Evolutionary conservation across 2,113 vertebrate genomes (phyloP), one percentile per base, ranked within the genome.

Genomic region (Heteronetta atricapilla): DNA sequence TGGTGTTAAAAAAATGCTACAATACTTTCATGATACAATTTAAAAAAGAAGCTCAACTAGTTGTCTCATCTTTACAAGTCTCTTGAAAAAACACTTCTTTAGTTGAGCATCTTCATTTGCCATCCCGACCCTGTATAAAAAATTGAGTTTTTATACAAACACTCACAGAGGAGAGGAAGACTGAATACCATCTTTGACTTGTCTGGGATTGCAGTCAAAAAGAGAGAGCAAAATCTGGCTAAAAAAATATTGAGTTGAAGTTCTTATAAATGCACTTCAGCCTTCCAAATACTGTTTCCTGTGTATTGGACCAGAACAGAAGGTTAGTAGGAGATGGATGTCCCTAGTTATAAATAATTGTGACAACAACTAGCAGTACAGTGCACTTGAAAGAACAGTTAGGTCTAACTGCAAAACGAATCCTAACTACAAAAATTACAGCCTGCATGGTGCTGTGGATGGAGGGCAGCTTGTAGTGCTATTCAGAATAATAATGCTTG

Each of bases 251-350:
- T 36, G 74, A 84, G 40, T 78, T 90, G 56, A 70, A 92, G 79
- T 84, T 76, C 44, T 93, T 80, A n/a, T 18, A 95, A 83, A 78
- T 83, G 42, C 67, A 58, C 25, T 86, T 90, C 48, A 73, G 7
- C 88, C 33, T 63, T 92, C 73, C 58, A 82, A 66, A 69, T 90
- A 40, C 93, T 76, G 59, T 89, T 95, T 90, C 92, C 88, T 95
- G 48, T 90, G 33, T 85, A 46, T 92, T 96, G 94, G 94, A 95
- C 94, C 90, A 93, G 88, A 97, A 96, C 96, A 97, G 94, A 97
- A 97, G 93, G 94, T 94, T 96, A 97, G 93, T 96, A 96, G 95
- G 95, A 96, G 92, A 96, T 95, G 88, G 83, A 76, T 96, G 92
- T 94, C 94, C 88, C 70, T 94, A 60, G 92, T 92, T 97, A 96